Base-by-base conservation (phyloP, 1,140 invertebrate species). In the Cheumatopsyche charites region DNA sequence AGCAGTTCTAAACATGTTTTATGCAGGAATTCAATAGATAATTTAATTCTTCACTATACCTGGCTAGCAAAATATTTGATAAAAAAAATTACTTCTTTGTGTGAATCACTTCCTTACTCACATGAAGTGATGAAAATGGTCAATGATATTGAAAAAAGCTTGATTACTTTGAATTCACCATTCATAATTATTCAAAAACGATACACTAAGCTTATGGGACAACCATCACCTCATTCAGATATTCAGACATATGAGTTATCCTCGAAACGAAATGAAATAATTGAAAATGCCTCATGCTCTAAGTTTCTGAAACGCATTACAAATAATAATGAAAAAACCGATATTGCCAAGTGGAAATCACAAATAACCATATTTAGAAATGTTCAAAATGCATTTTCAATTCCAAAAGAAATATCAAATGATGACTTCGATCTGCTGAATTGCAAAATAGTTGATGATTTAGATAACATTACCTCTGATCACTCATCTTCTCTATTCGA, bases 31-130 rank as follows among this genome's bases (percentile, higher is more conserved):
- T 79, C 82, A 2, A 77, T 86, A 13, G 79, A 81, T 13, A 80
- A 83, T 55, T 70, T 87, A 13, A 79, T 84, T 67, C 77, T 86
- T 7, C 85, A 87, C 74, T 85, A 83, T 70, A 86, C 84, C 79
- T 88, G 86, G 86, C 76, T 87, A n/a, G 73, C 81, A 49, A 87
- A 87, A 77, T 79, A 83, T 79, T 79, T 86, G 42, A 75, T 86
- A 7, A 58, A 67, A 68, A 77, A 79, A 63, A 41, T 86, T 21
- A 25, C 1, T 43, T 47, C 42, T 23, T 47, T 47, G 17, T 11
- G 12, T 66, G 3, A 17, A 45, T 45, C 23, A 36, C 47, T 1
- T n/a, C 23, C 26, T 61, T 41, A 21, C n/a, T n/a, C 21, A 41
- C 9, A 4, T 3, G 29, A 36, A 58, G 21, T 58, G 6, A 12